Percentiles rank a stretch among this genome's conserved stretches.
Conservation (phyloP, 2,113 vertebrate species). For the Columbina picui region DNA sequence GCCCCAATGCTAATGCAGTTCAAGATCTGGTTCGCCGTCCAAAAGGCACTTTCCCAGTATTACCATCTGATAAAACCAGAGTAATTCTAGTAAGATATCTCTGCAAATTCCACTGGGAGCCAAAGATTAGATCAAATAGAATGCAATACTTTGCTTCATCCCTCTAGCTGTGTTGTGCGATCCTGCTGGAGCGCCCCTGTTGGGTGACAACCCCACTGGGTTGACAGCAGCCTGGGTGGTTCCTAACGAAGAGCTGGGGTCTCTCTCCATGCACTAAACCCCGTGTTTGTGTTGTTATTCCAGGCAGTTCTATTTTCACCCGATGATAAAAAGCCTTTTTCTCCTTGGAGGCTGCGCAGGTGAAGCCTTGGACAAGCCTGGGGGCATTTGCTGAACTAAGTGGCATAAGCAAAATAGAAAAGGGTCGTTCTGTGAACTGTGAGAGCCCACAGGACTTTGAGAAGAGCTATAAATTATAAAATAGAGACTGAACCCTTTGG, state of each 20-base stretch:
- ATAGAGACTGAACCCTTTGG: conserved; percentile 33
- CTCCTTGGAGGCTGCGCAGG: neutral
- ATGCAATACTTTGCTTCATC: conserved; percentile 76
- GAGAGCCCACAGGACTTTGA: neutral
- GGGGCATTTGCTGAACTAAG: neutral
- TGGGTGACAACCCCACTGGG: conserved; percentile 7
- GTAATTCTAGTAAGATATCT: conserved; percentile 79
- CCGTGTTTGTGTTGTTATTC: conserved; percentile 64
- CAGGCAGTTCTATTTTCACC: conserved; percentile 72
- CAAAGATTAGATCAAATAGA: conserved; percentile 80
- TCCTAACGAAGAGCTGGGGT: conserved; percentile 52
- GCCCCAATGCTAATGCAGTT: conserved; percentile 69
- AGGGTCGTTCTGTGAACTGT: neutral
- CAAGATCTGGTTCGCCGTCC: conserved; percentile 58
- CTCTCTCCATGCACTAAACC: conserved; percentile 43
- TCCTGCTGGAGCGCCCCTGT: conserved; percentile 30
- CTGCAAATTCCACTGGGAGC: conserved; percentile 70
- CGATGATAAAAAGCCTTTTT: conserved; percentile 62
- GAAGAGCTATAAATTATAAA: conserved; percentile 48
- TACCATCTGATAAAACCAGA: conserved; percentile 69
- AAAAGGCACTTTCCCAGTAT: conserved; percentile 75
- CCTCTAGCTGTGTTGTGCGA: conserved; percentile 54
- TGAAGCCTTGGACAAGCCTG: neutral
- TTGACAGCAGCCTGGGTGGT: conserved; percentile 43
- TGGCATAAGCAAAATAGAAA: neutral